phyloP scores from a whole-genome alignment of 2,113 vertebrate species.

The Thunnus maccoyii region DNA sequence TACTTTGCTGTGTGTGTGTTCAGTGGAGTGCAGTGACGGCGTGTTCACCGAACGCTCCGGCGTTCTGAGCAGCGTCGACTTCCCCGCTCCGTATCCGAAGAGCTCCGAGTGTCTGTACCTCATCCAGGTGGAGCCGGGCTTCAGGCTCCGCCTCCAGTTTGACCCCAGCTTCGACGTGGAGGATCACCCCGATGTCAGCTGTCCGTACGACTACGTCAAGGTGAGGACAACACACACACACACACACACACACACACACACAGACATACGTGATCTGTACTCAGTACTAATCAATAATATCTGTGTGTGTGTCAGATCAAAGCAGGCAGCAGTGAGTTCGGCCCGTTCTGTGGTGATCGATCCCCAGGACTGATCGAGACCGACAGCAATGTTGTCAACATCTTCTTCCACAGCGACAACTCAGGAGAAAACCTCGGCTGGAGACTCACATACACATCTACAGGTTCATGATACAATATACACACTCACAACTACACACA shows the following conservation, averaged over 20 bases:
- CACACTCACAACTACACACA: background rate
- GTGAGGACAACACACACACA: constrained; percentile 72
- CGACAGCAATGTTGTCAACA: constrained; percentile 82
- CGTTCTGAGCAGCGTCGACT: constrained; percentile 88
- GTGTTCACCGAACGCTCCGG: constrained; percentile 91
- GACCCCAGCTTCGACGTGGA: constrained; percentile 93
- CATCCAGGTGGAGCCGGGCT: constrained; percentile 91
- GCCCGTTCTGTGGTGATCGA: constrained; percentile 91
- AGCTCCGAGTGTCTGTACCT: constrained; percentile 92
- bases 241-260: background rate
- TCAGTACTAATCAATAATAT: background rate
- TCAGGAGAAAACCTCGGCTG: constrained; percentile 95
- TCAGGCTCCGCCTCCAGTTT: constrained; percentile 90
- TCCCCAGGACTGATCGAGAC: constrained; percentile 90
- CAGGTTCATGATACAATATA: background rate
- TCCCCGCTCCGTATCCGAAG: constrained; percentile 93
- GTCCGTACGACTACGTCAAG: constrained; percentile 95
- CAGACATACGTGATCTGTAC: background rate
- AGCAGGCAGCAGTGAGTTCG: constrained; percentile 84
- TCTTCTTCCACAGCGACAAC: constrained; percentile 93
- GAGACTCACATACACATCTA: constrained; percentile 87
- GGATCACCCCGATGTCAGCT: constrained; percentile 92
- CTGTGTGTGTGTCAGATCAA: constrained; percentile 83
- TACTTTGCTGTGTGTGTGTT: constrained; percentile 25
- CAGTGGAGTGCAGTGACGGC: constrained; percentile 94